These are phyloP conservation scores for Platycheirus albimanus DNA, from an alignment of 2,888 invertebrate species.

Conservation along the genomic window DNA sequence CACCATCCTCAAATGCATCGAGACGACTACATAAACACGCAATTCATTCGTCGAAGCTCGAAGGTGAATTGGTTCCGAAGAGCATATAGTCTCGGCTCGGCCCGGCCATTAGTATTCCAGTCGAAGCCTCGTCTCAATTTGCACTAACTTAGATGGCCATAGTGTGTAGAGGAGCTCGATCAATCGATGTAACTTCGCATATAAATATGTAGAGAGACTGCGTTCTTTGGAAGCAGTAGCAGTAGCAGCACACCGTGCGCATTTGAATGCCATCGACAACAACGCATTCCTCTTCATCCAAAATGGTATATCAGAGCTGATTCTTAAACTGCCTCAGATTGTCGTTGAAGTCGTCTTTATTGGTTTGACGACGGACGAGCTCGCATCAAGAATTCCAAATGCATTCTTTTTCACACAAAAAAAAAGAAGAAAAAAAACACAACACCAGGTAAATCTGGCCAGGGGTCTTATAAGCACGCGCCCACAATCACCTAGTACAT, in stretches of 20 bases:
- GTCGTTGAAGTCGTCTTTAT: constrained; percentile 33
- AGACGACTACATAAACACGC: constrained; percentile 24
- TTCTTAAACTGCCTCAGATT: constrained; percentile 64
- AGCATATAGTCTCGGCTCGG: constrained; percentile 19
- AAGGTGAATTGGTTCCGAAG: constrained; percentile 65
- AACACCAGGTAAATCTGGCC: constrained; percentile 43
- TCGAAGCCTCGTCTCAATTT: constrained; percentile 70
- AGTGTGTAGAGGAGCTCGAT: too few relatives aligned
- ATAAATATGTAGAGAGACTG: constrained; percentile 22
- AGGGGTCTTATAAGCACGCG: constrained; percentile 70
- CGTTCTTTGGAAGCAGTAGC: constrained; percentile 55
- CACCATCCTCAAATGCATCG: constrained; percentile 65
- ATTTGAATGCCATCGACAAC: constrained; percentile 66
- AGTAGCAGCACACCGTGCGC: constrained; percentile 42
- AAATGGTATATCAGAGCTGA: constrained; percentile 70
- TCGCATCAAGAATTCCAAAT: constrained; percentile 72
- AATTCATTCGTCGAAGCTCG: constrained; percentile 6
- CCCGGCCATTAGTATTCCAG: constrained; percentile 68
- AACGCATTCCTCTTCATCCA: constrained; percentile 73
- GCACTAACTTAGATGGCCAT: constrained; percentile 74
- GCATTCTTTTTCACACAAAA: constrained; percentile 39
- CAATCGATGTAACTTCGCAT: constrained; percentile 22
- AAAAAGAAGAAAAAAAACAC: background rate
- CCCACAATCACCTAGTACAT: constrained; percentile 74
- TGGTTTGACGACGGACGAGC: constrained; percentile 16